Evolutionary conservation across 2,888 invertebrate species (phyloP).

Genomic region (Capitulum mitella): DNA sequence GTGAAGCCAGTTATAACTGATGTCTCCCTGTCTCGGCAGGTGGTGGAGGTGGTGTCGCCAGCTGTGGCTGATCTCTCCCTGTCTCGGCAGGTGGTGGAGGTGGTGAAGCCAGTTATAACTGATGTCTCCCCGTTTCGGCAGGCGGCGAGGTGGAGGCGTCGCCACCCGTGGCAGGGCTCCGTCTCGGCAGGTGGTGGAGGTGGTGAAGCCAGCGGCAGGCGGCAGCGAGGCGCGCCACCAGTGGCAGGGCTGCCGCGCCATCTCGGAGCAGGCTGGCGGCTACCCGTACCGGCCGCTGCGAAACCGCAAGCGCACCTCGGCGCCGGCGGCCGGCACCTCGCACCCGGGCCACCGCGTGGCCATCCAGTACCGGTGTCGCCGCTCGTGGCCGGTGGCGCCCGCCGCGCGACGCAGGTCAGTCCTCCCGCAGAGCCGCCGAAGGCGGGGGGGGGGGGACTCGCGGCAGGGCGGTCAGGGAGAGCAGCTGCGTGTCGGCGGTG

Average conservation of each 20-base stretch:
- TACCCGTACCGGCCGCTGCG: slow-evolving; percentile 12
- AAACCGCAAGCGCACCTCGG: slow-evolving; percentile 4
- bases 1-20: too few relatives aligned
- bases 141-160: too few relatives aligned
- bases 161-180: too few relatives aligned
- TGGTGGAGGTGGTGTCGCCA: too few relatives aligned
- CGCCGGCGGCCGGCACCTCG: not conserved
- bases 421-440: not conserved
- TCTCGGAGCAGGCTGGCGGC: not conserved
- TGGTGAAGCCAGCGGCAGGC: not conserved
- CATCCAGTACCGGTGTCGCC: slow-evolving; percentile 7
- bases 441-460: not conserved
- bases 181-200: not conserved
- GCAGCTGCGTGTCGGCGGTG: too few relatives aligned
- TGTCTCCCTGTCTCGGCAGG: too few relatives aligned
- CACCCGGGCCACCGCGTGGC: not conserved
- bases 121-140: too few relatives aligned
- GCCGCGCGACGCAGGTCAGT: slow-evolving; percentile 10
- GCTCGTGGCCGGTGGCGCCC: slow-evolving; percentile 11
- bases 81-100: too few relatives aligned
- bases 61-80: too few relatives aligned
- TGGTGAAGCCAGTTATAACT: too few relatives aligned
- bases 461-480: too few relatives aligned
- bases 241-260: not conserved
- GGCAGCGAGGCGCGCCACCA: not conserved